phyloP scores from a whole-genome alignment of 2,797 vertebrate genomes.

The Pterois miles region DNA sequence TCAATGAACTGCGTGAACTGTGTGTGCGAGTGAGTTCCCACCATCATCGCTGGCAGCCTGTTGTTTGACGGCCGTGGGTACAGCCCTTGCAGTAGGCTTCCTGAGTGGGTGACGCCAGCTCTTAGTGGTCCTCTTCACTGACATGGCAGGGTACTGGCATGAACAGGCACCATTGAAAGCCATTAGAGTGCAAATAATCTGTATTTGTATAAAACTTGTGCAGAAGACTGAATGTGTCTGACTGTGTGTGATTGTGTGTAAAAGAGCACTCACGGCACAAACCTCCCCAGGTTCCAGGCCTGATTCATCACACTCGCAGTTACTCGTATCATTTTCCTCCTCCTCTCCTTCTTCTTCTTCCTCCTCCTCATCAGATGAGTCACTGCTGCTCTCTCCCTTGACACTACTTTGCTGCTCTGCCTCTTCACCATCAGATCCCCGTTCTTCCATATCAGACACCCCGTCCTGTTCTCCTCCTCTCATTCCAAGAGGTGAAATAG shows the following conservation, averaged over 20 bases:
- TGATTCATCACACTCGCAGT: constrained; percentile 77
- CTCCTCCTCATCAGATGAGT: constrained; percentile 72
- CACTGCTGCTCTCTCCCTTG: constrained; percentile 68
- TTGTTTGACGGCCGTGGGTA: constrained; percentile 92
- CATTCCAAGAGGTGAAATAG: constrained; percentile 29
- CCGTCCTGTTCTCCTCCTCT: constrained; percentile 45
- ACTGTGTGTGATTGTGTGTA: not conserved
- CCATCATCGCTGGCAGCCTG: constrained; percentile 91
- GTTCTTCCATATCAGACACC: constrained; percentile 69
- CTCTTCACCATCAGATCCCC: constrained; percentile 61
- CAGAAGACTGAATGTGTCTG: constrained; percentile 1
- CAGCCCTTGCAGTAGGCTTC: constrained; percentile 92
- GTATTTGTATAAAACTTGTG: constrained; percentile 7
- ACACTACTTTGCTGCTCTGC: constrained; percentile 51
- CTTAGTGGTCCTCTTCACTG: constrained; percentile 86
- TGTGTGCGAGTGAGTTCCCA: constrained; percentile 57
- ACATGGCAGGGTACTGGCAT: constrained; percentile 74
- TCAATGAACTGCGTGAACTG: constrained; percentile 25
- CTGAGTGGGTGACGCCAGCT: constrained; percentile 94
- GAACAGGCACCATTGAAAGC: constrained; percentile 20
- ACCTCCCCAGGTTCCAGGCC: constrained; percentile 86
- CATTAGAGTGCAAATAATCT: constrained; percentile 13
- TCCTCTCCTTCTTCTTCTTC: constrained; percentile 68
- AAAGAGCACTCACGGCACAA: constrained; percentile 74
- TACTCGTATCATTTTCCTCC: constrained; percentile 78